Conservation (phyloP, 2,888 invertebrate genomes). For the Mimachlamys varia region DNA sequence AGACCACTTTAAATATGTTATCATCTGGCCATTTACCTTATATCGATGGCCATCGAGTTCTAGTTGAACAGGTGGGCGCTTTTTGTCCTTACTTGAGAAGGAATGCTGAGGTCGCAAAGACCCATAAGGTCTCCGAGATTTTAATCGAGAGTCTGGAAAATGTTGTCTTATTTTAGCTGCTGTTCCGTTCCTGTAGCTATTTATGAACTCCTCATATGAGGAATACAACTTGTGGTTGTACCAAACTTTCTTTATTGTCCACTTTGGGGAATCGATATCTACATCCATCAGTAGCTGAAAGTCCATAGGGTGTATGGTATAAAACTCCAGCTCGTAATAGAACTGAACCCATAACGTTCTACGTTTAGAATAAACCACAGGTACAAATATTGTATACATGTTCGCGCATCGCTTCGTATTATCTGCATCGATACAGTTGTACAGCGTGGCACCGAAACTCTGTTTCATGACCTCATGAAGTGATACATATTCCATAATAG, state of each 20-base stretch:
- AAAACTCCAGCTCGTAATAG: slow-evolving; percentile 69
- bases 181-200: slow-evolving; percentile 56
- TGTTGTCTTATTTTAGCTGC: slow-evolving; percentile 63
- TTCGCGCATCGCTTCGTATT: slow-evolving; percentile 36
- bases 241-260: slow-evolving; percentile 69
- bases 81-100: slow-evolving; percentile 55
- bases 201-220: slow-evolving; percentile 61
- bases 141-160: slow-evolving; percentile 54
- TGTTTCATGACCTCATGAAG: slow-evolving; percentile 62
- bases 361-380: slow-evolving; percentile 38
- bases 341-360: slow-evolving; percentile 74
- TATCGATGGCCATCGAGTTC: slow-evolving; percentile 72
- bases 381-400: slow-evolving; percentile 37
- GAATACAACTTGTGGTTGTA: slow-evolving; percentile 67
- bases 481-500: slow-evolving; percentile 32
- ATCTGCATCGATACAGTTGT: slow-evolving; percentile 53
- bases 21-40: slow-evolving; percentile 65
- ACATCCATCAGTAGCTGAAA: slow-evolving; percentile 73
- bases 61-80: slow-evolving; percentile 68
- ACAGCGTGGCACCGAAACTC: slow-evolving; percentile 67
- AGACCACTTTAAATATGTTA: slow-evolving; percentile 75
- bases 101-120: slow-evolving; percentile 62
- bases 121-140: slow-evolving; percentile 51
- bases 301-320: slow-evolving; percentile 71
- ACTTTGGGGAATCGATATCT: slow-evolving; percentile 61